Evolutionary conservation across 2,113 vertebrate species (phyloP), one percentile per base, ranked within the genome.

Genomic region (Etheostoma cragini): DNA sequence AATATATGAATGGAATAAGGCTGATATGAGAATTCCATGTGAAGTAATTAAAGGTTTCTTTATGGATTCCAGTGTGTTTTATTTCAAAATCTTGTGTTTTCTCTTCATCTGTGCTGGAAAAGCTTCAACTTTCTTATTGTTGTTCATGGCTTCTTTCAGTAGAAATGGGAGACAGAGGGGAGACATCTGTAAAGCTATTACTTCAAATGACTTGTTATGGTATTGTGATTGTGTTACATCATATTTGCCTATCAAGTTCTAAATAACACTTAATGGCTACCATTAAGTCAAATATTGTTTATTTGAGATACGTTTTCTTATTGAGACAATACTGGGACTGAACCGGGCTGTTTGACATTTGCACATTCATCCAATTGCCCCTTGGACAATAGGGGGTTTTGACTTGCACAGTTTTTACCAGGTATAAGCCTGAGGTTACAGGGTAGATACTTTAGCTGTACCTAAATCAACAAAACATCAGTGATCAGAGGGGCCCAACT

Each of bases 251-350:
- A 76, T 57, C 66, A 73, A 35, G 76, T 16, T 75, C 22, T 56
- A 81, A 89, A 89, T 82, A 49, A 72, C 47, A 66, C 52, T 58
- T 79, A 84, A 86, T 89, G 50, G 17, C 46, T 72, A 61, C 72
- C 61, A 85, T 87, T 83, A 81, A 70, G 57, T 61, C 24, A 78
- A 70, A 76, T 61, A 54, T 62, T 73, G 52, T 69, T 49, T 8
- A 71, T 69, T 26, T 57, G 14, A 47, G 61, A 35, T 30, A 52
- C 30, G 24, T 85, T 84, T 75, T 66, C 8, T 11, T 58, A 69
- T 15, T 66, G 26, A 12, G 57, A 54, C 52, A 47, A 13, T 35
- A 21, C 33, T 45, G 16, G 5, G 63, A 60, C 16, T 75, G 15
- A 64, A 38, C 35, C 6, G 19, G 26, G 19, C 15, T 47, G 12